phyloP scores from a whole-genome alignment of 2,113 vertebrate genomes.

The Himantopus leucocephalus region DNA sequence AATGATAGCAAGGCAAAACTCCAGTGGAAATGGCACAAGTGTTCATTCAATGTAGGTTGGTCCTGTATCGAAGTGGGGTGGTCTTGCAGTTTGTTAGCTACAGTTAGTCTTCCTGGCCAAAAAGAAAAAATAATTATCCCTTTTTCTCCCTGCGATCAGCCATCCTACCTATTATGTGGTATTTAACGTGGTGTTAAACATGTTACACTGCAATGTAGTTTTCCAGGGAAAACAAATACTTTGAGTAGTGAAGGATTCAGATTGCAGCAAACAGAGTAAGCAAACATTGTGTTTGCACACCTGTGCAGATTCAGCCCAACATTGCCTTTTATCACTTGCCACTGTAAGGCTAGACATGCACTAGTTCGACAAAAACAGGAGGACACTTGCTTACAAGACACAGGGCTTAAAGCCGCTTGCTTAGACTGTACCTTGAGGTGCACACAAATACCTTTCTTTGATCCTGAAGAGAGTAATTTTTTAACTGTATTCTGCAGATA shows the following conservation, averaged over 20 bases:
- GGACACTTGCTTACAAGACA: neutral
- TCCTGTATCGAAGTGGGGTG: fast-evolving
- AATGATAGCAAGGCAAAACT: neutral
- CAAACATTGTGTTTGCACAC: conserved; percentile 10
- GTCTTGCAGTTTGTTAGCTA: neutral
- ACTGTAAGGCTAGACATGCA: neutral
- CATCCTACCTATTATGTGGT: neutral
- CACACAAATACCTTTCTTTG: neutral
- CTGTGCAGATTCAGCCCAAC: neutral
- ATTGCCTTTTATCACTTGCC: neutral
- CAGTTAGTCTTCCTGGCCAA: neutral
- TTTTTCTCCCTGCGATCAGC: neutral
- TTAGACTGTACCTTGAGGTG: neutral
- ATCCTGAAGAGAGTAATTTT: neutral
- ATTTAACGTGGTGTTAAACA: neutral
- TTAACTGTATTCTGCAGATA: neutral
- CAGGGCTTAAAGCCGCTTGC: neutral
- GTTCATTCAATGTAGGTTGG: neutral
- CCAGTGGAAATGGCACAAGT: neutral
- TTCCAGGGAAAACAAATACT: conserved; percentile 28
- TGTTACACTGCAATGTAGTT: neutral
- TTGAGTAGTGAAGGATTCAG: conserved; percentile 5
- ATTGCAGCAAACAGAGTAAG: conserved; percentile 24
- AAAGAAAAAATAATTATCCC: neutral
- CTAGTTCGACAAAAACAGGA: neutral